Evolutionary conservation across 2,113 vertebrate genomes (phyloP), one percentile per base, ranked within the genome.

Genomic region (Strigops habroptila): DNA sequence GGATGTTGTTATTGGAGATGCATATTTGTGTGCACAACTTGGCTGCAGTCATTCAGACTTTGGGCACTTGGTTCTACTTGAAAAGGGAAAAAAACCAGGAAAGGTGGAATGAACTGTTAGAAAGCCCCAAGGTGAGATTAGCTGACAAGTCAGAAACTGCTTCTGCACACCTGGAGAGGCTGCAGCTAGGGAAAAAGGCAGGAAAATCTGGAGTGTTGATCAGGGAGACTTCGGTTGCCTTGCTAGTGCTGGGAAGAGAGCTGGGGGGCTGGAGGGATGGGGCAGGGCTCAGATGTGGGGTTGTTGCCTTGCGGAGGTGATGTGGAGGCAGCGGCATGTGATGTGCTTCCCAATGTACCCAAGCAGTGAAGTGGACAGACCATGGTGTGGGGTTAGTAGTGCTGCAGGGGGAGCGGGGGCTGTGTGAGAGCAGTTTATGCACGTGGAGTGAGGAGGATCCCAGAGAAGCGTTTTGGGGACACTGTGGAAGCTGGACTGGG

Each of bases 361-460:
- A 7, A 10, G 28, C 35, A 24, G 33, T 8, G 69, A 23, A 15
- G 82, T 1, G 52, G 80, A 23, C 28, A 16, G 41, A 14, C 10
- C 5, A 2, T 0, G 35, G 23, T 0, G 5, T 1, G 4, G 11
- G 19, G 25, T 22, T 17, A 4, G 6, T 7, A 2, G 25, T 3
- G 10, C 25, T 31, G 39, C 52, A 7, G 30, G 7, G 5, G 37
- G 22, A 18, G 44, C 24, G 25, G 68, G 46, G 35, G 41, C 16
- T 24, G 1, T 9, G 33, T 7, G 44, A 9, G 57, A 15, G 49
- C 44, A 15, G 9, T n/a, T 69, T 18, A 6, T 7, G 5, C 31
- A 27, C 22, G 16, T 2, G 31, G 53, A 35, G 76, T 5, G 10
- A 18, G 67, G 23, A 31, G 8, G 30, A 30, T 21, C 14, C 9